phyloP scores from a whole-genome alignment of 2,797 vertebrate species.

The Babyrousa celebensis region DNA sequence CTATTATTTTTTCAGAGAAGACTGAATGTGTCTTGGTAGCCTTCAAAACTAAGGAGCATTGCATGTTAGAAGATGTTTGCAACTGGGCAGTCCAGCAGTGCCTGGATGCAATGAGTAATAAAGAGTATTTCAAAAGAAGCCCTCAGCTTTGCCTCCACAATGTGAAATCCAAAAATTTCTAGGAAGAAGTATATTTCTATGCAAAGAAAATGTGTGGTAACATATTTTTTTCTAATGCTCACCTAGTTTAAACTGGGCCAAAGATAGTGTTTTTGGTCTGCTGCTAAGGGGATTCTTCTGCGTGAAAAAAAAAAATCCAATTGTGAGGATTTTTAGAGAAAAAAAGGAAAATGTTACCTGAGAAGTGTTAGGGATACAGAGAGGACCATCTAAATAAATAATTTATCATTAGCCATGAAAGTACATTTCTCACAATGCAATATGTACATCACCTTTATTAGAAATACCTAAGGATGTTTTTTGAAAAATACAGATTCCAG shows the following conservation, averaged over 20 bases:
- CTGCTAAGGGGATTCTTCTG: background rate
- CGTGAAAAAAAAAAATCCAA: background rate
- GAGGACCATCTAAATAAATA: background rate
- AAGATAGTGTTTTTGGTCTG: background rate
- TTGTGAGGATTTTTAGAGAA: background rate
- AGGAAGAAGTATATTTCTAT: slow-evolving; percentile 38
- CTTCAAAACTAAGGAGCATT: slow-evolving; percentile 20
- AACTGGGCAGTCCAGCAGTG: background rate
- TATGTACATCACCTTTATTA: background rate
- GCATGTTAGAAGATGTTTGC: background rate
- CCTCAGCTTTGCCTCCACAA: background rate
- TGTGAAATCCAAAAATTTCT: background rate
- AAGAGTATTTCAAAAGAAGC: background rate
- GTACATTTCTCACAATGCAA: background rate
- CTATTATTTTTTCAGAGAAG: slow-evolving; percentile 15
- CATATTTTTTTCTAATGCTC: background rate
- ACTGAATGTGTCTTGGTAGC: background rate
- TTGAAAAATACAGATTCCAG: slow-evolving; percentile 15
- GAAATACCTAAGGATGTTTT: background rate
- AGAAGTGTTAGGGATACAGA: background rate
- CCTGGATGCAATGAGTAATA: background rate
- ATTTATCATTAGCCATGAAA: background rate
- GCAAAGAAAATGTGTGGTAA: background rate
- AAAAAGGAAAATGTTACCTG: background rate
- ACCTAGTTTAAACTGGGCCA: background rate